Base-by-base conservation (phyloP, 2,888 invertebrate species). In the Operophtera brumata region DNA sequence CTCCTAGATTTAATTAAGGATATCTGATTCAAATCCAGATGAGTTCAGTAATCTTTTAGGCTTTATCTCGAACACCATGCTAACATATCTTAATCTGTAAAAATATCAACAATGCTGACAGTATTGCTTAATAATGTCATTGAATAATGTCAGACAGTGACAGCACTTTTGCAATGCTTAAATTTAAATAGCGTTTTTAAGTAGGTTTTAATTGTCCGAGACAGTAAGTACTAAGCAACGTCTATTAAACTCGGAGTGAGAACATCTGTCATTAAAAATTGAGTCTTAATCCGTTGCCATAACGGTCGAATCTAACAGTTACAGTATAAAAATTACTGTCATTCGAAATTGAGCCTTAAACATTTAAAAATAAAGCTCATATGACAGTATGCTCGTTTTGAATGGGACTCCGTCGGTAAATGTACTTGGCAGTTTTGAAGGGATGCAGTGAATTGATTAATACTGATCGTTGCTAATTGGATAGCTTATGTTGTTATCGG, bases 381-480 rank as follows among this genome's bases (percentile, higher is more conserved):
- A 28, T 47, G 51, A 43, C 47, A 44, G 12, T 30, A 37, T 25
- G 53, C 40, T 48, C 43, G 39, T 40, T 12, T 9, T 26, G 35
- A 34, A 8, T 30, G n/a, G n/a, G 36, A 48, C 57, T 57, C 57
- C 48, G 52, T 45, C 52, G 26, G 25, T 48, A 61, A 66, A 69
- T 71, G 65, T 73, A 75, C 75, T 75, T 73, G 75, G 75, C 75
- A 75, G 75, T 74, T 65, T 62, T 57, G 55, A 66, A 59, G 62
- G 65, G 53, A 68, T 71, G 69, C 70, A 82, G 62, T 64, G 66
- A 59, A 70, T 71, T 74, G 71, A 72, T 71, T 86, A 87, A 88
- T 88, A 88, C 88, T 88, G 87, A 77, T 85, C 77, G 65, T 70
- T 80, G 85, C 84, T 84, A 83, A 85, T 82, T 72, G 47, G 73